Conservation (phyloP, 2,797 vertebrate species). For the Sebastes minor region DNA sequence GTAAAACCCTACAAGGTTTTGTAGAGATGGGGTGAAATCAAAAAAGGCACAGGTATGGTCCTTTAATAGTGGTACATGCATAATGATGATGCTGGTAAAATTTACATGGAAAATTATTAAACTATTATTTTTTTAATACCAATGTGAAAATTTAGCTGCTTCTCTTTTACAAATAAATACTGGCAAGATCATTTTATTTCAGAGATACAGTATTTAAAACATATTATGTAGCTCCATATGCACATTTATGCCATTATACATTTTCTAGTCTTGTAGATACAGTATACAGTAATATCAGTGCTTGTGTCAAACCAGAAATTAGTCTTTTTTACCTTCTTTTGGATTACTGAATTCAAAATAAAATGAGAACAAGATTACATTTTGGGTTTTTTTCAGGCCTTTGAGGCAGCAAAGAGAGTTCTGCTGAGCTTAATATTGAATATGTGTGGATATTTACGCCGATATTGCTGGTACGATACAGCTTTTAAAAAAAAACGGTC, state of each 20-base stretch:
- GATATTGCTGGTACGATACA: neutral
- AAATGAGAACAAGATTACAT: constrained; percentile 6
- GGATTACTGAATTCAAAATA: constrained; percentile 5
- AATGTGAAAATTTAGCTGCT: neutral
- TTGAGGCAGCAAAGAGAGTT: neutral
- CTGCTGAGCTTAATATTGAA: neutral
- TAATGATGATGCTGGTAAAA: neutral
- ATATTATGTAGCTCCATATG: neutral
- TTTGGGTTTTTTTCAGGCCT: constrained; percentile 8
- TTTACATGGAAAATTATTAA: neutral
- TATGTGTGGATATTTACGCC: neutral
- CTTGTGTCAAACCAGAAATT: neutral
- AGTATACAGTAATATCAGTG: neutral
- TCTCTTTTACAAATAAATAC: neutral
- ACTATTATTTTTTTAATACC: neutral
- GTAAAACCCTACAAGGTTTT: neutral
- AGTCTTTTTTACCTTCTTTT: neutral
- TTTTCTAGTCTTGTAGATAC: neutral
- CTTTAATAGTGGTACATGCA: too few species aligned
- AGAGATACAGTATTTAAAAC: neutral
- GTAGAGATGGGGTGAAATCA: neutral
- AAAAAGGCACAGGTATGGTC: neutral
- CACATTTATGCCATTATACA: neutral
- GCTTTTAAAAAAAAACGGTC: neutral
- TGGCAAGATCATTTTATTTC: neutral